A percentile compares a stretch with the other conserved stretches of the same genome.
These are phyloP conservation scores for Aricia agestis DNA, from an alignment of 1,140 invertebrate genomes.

Conservation along the genomic window DNA sequence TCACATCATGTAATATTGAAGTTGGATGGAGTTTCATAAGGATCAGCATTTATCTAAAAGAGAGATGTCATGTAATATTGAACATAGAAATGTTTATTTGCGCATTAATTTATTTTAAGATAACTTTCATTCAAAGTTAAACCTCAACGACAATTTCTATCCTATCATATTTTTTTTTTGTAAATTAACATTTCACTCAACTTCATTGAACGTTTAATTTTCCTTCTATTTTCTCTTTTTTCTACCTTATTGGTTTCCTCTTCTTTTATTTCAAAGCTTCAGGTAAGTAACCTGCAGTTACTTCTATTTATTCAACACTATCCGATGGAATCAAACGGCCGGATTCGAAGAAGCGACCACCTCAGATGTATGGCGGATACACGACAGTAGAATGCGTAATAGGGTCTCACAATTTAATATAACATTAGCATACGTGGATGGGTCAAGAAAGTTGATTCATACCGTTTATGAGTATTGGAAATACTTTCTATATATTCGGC, in stretches of 20 bases:
- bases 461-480: conserved; percentile 25
- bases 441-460: conserved; percentile 51
- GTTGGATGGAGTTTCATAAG: background rate
- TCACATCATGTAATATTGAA: background rate
- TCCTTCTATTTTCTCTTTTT: too few species aligned
- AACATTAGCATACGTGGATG: conserved; percentile 68
- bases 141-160: too few species aligned
- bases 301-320: background rate
- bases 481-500: conserved; percentile 6
- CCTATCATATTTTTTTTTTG: too few species aligned
- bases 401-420: conserved; percentile 71
- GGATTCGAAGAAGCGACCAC: conserved; percentile 69
- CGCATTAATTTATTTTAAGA: too few species aligned
- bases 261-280: background rate
- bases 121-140: too few species aligned
- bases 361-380: conserved; percentile 66
- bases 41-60: background rate
- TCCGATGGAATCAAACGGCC: background rate
- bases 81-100: too few species aligned
- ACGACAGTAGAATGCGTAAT: conserved; percentile 64
- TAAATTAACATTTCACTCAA: too few species aligned
- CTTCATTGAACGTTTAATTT: too few species aligned
- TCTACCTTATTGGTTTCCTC: background rate
- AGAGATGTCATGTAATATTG: background rate
- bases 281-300: background rate